A percentile compares a stretch with the other conserved stretches of the same genome.
These are phyloP conservation scores for Sebastes taczanowskii DNA, from an alignment of 2,797 vertebrate genomes.

Conservation along the genomic window DNA sequence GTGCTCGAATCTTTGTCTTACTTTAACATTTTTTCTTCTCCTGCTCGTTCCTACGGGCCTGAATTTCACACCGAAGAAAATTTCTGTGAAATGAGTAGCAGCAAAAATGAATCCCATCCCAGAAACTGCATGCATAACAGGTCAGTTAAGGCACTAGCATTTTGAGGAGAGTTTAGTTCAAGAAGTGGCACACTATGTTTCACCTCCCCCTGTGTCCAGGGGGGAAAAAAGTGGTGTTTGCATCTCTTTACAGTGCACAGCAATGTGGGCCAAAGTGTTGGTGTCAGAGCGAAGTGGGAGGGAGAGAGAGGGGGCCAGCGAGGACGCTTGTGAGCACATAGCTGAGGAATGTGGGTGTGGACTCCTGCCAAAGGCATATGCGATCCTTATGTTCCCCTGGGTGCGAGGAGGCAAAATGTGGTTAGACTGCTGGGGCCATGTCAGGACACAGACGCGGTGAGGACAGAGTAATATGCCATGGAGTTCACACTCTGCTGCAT, in stretches of 20 bases:
- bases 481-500: constrained; percentile 49
- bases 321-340: constrained; percentile 70
- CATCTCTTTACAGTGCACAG: constrained; percentile 53
- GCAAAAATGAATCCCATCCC: background rate
- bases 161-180: background rate
- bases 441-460: constrained; percentile 73
- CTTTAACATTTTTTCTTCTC: background rate
- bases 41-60: background rate
- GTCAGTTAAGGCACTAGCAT: background rate
- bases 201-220: constrained; percentile 6
- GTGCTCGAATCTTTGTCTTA: background rate
- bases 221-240: constrained; percentile 40
- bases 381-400: constrained; percentile 79
- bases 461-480: constrained; percentile 29
- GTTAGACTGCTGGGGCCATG: constrained; percentile 65
- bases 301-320: constrained; percentile 30
- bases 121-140: constrained; percentile 1
- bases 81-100: background rate
- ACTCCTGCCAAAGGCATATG: constrained; percentile 80
- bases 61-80: background rate
- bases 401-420: constrained; percentile 61
- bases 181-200: constrained; percentile 30
- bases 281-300: constrained; percentile 63
- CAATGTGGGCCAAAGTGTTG: constrained; percentile 68
- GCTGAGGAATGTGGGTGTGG: constrained; percentile 80